phyloP scores from a whole-genome alignment of 1,140 invertebrate genomes.

The Papilio polyxenes region DNA sequence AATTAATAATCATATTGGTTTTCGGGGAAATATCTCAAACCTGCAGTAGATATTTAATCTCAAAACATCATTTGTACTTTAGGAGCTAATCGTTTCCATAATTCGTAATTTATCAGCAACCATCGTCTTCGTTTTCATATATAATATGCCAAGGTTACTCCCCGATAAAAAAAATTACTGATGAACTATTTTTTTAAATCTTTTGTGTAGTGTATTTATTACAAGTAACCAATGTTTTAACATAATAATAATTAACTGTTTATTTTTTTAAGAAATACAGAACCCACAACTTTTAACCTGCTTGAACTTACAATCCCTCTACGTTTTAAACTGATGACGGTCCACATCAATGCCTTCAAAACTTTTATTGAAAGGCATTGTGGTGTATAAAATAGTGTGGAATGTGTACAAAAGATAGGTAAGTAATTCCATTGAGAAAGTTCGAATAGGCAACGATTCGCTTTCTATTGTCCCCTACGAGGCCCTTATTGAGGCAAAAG shows the following conservation, averaged over 20 bases:
- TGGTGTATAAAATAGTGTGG: slow-evolving; percentile 25
- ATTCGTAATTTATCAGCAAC: too few relatives aligned
- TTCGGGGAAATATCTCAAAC: too few relatives aligned
- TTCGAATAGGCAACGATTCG: slow-evolving; percentile 33
- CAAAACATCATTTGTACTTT: too few relatives aligned
- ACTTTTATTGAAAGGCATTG: slow-evolving; percentile 34
- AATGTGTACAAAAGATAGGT: slow-evolving; percentile 30
- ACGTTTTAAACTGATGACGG: slow-evolving; percentile 7
- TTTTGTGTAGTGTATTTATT: too few relatives aligned
- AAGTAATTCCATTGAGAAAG: slow-evolving; percentile 36
- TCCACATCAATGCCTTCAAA: slow-evolving; percentile 5
- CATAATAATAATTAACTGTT: too few relatives aligned
- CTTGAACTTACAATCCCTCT: not conserved
- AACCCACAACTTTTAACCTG: not conserved
- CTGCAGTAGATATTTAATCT: too few relatives aligned
- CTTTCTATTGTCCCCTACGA: slow-evolving; percentile 27
- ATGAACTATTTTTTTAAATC: too few relatives aligned
- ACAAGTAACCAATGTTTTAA: too few relatives aligned
- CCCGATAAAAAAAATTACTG: too few relatives aligned
- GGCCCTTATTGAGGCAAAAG: slow-evolving; percentile 34
- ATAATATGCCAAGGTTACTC: too few relatives aligned
- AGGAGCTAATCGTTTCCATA: too few relatives aligned
- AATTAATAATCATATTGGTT: not conserved
- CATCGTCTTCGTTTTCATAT: too few relatives aligned
- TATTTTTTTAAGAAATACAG: not conserved